A percentile compares a stretch with the other conserved stretches of the same genome.
These are phyloP conservation scores for Cirrhinus molitorella DNA, from an alignment of 2,797 vertebrate genomes.

Conservation along the genomic window DNA sequence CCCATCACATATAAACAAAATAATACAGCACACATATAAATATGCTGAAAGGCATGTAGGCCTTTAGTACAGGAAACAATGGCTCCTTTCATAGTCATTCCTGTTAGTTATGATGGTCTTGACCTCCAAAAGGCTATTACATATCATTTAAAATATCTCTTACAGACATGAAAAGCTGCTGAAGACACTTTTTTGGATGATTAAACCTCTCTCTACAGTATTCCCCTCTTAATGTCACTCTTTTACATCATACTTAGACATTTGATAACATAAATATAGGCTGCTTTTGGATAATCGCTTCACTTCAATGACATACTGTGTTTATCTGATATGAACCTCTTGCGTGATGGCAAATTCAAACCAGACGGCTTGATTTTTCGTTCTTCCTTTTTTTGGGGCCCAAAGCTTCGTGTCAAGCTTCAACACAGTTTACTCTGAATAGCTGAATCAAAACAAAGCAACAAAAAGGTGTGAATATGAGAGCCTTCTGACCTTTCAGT, in stretches of 20 bases:
- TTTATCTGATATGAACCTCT: constrained; percentile 44
- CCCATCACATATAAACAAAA: constrained; percentile 27
- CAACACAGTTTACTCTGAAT: constrained; percentile 10
- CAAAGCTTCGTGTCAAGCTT: constrained; percentile 19
- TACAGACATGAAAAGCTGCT: constrained; percentile 17
- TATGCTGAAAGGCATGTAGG: not conserved
- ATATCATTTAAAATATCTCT: constrained; percentile 30
- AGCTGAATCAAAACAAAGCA: constrained; percentile 29
- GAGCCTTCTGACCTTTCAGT: constrained; percentile 40
- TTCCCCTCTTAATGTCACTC: constrained; percentile 8
- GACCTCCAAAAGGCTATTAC: not conserved
- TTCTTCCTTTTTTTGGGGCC: not conserved
- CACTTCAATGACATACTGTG: constrained; percentile 32
- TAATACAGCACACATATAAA: not conserved
- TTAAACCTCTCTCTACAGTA: constrained; percentile 7
- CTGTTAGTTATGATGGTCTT: constrained; percentile 17
- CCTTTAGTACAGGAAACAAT: not conserved
- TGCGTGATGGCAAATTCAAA: constrained; percentile 12
- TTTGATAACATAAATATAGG: constrained; percentile 52
- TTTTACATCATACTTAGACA: constrained; percentile 41
- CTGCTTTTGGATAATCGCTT: constrained; percentile 39
- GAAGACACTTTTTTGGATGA: not conserved
- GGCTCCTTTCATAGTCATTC: not conserved
- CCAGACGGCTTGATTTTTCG: not conserved
- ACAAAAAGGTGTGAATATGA: constrained; percentile 25